Evolutionary conservation across 2,113 vertebrate species (phyloP), one percentile per base, ranked within the genome.

Genomic region (Myotis yumanensis): DNA sequence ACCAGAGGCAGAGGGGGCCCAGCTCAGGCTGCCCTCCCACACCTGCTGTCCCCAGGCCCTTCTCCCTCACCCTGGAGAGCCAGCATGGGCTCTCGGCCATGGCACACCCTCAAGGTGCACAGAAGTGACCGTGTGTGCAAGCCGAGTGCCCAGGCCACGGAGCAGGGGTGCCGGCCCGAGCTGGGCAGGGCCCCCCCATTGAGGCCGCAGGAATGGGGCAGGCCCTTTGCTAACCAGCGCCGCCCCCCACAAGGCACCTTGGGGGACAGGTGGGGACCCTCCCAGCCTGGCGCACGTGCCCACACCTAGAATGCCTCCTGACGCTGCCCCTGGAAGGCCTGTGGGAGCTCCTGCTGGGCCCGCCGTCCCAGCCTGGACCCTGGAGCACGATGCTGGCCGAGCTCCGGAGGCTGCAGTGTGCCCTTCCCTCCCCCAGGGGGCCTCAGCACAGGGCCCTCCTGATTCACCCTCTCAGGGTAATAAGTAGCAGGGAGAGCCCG

Each of bases 51-150:
- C 17, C 9, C 98, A 99, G 99, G 99, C 98, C 0, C 0, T 99
- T 99, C 97, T 99, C 98, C 4, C 98, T 99, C 90, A 99, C 99
- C 18, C 84, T 99, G 97, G 99, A 99, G 75, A 98, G 99, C 64
- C 98, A 99, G 93, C 98, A 97, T 37, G 95, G 98, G 57, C 97
- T 99, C 51, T 98, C 97, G 0, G 99, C 99, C 83, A 99, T 98
- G 99, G 99, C 98, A 59, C 99, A 99, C 98, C 96, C 98, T 99
- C 93, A 99, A 99, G 97, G 96, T 99, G 94, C 99, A 99, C 98
- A 99, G 98, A 98, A 99, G 99, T 99, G 98, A 98, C 15, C 15
- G 0, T 4, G 40, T 4, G 12, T 11, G 22, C 15, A 32, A 17
- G 32, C 32, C 16, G 3, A 0, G 9, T 3, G 62, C 30, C 62